Evolutionary conservation across 2,888 invertebrate genomes (phyloP), one percentile per base, ranked within the genome.

Genomic region (Drosophila vallismaia): DNA sequence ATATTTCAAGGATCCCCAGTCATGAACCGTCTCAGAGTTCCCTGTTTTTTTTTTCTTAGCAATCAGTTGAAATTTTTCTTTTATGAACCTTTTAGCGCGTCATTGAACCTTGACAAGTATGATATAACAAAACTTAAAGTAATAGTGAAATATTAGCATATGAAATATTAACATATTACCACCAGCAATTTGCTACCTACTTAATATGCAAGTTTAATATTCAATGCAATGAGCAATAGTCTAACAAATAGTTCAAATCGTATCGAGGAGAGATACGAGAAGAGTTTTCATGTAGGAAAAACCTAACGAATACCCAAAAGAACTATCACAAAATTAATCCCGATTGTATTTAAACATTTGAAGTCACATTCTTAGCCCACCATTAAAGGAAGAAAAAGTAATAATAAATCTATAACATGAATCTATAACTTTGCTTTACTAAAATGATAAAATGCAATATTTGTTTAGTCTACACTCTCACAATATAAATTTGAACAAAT

Each of bases 161-260:
- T 76, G 73, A 54, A 77, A 71, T 55, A 71, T 26, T 26, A 74
- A 56, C 7, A 86, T 80, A 86, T 78, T 82, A 85, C 82, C 82
- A 82, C 82, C 82, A 87, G 77, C 82, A 76, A 71, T 82, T 85
- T 87, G 82, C 85, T 81, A 81, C 68, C 76, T 87, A 83, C 82
- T 73, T 80, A 68, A 80, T 77, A 75, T 59, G 78, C 86, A 77
- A 86, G 69, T 84, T 80, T 67, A 73, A 62, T 60, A 66, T 58
- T 63, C 36, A 74, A 54, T 62, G 50, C 45, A 54, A 48, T 45
- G 49, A 72, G 52, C 55, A 64, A 82, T 74, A 66, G 67, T 76
- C 54, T 68, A 78, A 73, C 46, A 51, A 74, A 74, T 73, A 73
- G 73, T 73, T 53, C 60, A 74, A 54, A 69, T 38, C 49, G 54